These are phyloP conservation scores for Lutjanus argentimaculatus DNA, from an alignment of 2,797 vertebrate genomes.

Conservation along the genomic window DNA sequence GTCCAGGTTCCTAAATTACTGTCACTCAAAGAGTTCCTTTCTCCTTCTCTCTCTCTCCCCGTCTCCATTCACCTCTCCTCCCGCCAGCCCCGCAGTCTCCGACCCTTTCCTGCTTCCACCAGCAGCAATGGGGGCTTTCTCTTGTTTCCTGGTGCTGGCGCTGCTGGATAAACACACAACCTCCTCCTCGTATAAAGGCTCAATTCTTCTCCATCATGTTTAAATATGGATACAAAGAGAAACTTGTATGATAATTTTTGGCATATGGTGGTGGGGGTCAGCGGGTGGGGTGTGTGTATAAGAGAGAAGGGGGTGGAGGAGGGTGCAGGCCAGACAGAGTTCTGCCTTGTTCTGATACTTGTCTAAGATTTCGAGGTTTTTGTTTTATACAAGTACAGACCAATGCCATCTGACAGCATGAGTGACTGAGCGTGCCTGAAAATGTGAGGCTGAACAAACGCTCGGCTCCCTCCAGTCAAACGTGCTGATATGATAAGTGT, in stretches of 20 bases:
- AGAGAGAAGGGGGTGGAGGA: neutral
- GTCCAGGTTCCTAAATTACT: constrained; percentile 83
- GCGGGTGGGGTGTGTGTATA: constrained; percentile 61
- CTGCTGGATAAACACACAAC: constrained; percentile 88
- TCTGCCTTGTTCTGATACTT: constrained; percentile 86
- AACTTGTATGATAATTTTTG: constrained; percentile 90
- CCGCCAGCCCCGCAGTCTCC: constrained; percentile 74
- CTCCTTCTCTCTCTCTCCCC: constrained; percentile 54
- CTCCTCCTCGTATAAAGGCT: constrained; percentile 85
- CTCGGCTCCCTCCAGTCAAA: constrained; percentile 47
- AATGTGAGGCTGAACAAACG: constrained; percentile 54
- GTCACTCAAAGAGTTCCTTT: constrained; percentile 88
- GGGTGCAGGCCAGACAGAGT: constrained; percentile 78
- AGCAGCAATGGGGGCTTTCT: constrained; percentile 85
- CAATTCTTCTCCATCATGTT: constrained; percentile 88
- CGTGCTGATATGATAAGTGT: constrained; percentile 65
- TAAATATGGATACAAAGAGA: constrained; percentile 91
- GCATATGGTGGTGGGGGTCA: constrained; percentile 84
- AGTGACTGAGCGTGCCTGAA: constrained; percentile 59
- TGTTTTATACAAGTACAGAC: constrained; percentile 75
- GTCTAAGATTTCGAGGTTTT: constrained; percentile 77
- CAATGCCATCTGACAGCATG: constrained; percentile 66
- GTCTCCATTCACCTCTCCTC: constrained; percentile 74
- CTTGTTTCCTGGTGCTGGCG: constrained; percentile 85
- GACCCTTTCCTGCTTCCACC: constrained; percentile 80